Evolutionary conservation across 2,113 vertebrate species (phyloP).

Genomic region (Ctenodactylus gundi): DNA sequence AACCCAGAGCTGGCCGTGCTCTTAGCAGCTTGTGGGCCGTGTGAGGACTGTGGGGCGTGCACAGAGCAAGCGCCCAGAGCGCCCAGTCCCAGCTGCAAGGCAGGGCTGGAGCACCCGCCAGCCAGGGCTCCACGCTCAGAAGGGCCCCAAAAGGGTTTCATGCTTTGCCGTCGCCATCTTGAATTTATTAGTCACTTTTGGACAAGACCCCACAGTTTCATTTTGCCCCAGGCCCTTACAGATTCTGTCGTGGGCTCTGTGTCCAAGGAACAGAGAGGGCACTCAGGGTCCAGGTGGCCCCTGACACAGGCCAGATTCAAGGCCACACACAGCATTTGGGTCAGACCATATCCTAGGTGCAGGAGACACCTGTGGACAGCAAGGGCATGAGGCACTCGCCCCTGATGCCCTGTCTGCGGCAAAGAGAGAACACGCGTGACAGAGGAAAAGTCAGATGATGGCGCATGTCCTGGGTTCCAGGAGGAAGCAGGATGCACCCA

Average conservation of each 20-base stretch:
- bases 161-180: fast-evolving
- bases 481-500: not conserved
- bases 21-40: fast-evolving
- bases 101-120: fast-evolving
- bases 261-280: not conserved
- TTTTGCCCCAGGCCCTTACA: not conserved
- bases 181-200: not conserved
- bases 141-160: not conserved
- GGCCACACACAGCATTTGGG: fast-evolving
- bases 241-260: fast-evolving
- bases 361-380: fast-evolving
- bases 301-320: fast-evolving
- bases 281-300: too few relatives aligned
- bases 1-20: fast-evolving
- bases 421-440: not conserved
- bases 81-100: fast-evolving
- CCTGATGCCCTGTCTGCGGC: fast-evolving
- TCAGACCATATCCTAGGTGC: fast-evolving
- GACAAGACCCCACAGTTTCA: not conserved
- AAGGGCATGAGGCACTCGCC: fast-evolving
- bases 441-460: fast-evolving
- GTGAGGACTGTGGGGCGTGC: not conserved
- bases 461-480: fast-evolving
- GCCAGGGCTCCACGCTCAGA: not conserved
- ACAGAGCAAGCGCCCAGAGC: fast-evolving